These are phyloP conservation scores for Orientallactaga bullata DNA, from an alignment of 2,113 vertebrate genomes.

Conservation along the genomic window DNA sequence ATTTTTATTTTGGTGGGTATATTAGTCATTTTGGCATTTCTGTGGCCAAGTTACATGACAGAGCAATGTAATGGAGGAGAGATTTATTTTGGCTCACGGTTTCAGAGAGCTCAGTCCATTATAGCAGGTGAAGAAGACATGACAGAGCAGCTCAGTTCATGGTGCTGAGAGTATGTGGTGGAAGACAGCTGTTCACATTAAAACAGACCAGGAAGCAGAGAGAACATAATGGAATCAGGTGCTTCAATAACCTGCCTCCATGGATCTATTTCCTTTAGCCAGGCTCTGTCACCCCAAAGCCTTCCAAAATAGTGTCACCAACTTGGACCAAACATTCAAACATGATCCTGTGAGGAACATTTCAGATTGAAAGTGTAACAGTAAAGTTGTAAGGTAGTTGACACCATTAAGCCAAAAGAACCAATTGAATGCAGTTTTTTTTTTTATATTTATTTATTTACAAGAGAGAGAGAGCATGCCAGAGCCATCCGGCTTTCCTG, in stretches of 20 bases:
- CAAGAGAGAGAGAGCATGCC: too few species aligned
- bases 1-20: not conserved
- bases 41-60: too few species aligned
- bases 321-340: not conserved
- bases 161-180: not conserved
- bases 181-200: not conserved
- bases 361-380: not conserved
- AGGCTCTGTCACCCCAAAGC: too few species aligned
- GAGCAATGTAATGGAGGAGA: too few species aligned
- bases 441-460: too few species aligned
- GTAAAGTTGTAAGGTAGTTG: not conserved
- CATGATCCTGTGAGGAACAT: not conserved
- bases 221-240: not conserved
- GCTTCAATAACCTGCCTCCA: too few species aligned
- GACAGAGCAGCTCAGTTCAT: not conserved
- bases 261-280: not conserved
- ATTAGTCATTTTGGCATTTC: not conserved
- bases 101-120: not conserved
- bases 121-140: not conserved
- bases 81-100: not conserved
- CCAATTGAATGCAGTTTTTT: not conserved
- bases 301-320: not conserved
- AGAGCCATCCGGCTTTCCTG: too few species aligned
- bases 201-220: not conserved
- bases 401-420: not conserved